These are phyloP conservation scores for Ligdia adustata DNA, from an alignment of 2,888 invertebrate genomes.

Conservation along the genomic window DNA sequence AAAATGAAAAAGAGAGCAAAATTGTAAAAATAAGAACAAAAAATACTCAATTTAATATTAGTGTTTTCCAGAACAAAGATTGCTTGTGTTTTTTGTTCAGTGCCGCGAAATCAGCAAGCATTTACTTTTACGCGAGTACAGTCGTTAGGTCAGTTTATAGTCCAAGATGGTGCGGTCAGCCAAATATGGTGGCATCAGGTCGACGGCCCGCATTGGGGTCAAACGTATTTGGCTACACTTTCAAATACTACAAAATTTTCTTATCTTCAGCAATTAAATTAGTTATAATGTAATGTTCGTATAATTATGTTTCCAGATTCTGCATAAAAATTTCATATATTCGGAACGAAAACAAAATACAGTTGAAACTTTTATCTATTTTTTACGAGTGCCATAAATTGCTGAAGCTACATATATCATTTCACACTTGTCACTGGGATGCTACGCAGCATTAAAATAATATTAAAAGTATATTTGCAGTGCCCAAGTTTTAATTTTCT, in stretches of 20 bases:
- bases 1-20: no score
- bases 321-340: neutral
- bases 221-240: slow-evolving; percentile 1
- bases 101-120: slow-evolving; percentile 15
- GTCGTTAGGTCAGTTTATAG: slow-evolving; percentile 32
- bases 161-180: slow-evolving; percentile 32
- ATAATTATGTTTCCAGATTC: neutral
- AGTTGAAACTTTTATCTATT: no score
- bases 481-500: no score
- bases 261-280: neutral
- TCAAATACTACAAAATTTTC: slow-evolving; percentile 7
- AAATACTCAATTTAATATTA: no score
- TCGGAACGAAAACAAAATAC: neutral
- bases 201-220: slow-evolving; percentile 22
- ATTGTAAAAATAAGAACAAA: no score
- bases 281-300: neutral
- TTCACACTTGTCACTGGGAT: no score
- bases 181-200: slow-evolving; percentile 25
- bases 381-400: no score
- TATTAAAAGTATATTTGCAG: no score
- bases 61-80: no score
- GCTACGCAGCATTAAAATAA: no score
- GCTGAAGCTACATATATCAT: no score
- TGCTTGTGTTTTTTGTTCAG: slow-evolving; percentile 11
- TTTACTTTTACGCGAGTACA: slow-evolving; percentile 28